phyloP scores from a whole-genome alignment of 2,113 vertebrate genomes.

The Cynopterus brachyotis region DNA sequence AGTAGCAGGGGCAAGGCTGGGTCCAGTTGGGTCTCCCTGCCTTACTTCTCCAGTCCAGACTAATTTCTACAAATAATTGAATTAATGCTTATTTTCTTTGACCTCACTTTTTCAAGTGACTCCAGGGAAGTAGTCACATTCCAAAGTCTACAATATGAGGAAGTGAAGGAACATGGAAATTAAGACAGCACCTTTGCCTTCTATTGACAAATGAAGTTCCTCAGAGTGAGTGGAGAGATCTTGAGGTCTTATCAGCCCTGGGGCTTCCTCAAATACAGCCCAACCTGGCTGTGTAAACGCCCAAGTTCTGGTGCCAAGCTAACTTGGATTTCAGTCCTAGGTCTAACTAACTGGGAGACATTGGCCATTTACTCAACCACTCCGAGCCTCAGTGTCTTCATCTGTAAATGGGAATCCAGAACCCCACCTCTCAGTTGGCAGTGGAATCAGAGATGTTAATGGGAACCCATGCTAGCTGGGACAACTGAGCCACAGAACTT shows the following conservation, averaged over 20 bases:
- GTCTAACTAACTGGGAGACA: not conserved
- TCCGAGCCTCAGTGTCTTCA: not conserved
- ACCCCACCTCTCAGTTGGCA: too few relatives aligned
- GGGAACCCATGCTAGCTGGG: not conserved
- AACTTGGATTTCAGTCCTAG: not conserved
- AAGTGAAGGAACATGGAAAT: not conserved
- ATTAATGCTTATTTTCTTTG: not conserved
- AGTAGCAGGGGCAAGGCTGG: not conserved
- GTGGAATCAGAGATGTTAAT: not conserved
- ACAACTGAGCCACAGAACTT: not conserved
- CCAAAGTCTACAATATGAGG: not conserved
- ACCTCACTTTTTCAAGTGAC: not conserved
- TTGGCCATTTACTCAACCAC: not conserved
- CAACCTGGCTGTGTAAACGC: not conserved
- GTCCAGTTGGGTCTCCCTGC: not conserved
- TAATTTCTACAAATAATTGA: not conserved
- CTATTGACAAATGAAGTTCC: not conserved
- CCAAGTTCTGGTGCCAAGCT: not conserved
- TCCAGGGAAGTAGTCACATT: not conserved
- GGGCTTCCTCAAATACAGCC: not conserved
- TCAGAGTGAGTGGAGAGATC: not conserved
- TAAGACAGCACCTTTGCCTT: not conserved
- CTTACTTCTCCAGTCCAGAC: not conserved
- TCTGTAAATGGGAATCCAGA: not conserved
- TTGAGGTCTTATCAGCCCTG: not conserved